Conservation (phyloP, 2,113 vertebrate species). For the Cettia cetti region DNA sequence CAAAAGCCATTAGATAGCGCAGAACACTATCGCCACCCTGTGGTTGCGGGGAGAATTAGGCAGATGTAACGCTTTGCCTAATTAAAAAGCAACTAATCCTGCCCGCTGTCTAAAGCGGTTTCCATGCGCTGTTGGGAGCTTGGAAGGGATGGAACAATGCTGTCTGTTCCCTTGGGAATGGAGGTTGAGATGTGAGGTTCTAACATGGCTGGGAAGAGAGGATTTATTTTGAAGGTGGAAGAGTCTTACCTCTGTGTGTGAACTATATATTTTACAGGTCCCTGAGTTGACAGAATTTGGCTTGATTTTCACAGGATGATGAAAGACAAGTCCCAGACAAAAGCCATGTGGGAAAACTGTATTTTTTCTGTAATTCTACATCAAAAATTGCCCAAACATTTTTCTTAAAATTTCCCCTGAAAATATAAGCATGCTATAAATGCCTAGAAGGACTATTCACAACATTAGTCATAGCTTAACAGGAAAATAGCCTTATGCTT, state of each 20-base stretch:
- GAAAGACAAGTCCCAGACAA: not conserved
- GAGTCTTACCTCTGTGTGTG: not conserved
- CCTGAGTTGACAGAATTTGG: not conserved
- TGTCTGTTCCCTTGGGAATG: not conserved
- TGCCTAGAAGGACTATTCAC: not conserved
- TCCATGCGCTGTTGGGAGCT: not conserved
- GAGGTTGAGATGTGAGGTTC: not conserved
- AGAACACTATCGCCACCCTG: constrained; percentile 77
- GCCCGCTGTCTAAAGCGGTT: not conserved
- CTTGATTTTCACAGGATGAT: not conserved
- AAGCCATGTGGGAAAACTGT: not conserved
- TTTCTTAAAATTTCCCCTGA: not conserved
- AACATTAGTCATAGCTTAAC: not conserved
- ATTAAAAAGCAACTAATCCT: constrained; percentile 64
- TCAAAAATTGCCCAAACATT: not conserved
- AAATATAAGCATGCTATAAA: not conserved
- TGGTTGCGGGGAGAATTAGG: constrained; percentile 65
- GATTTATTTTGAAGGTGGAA: not conserved
- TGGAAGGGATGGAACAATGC: not conserved
- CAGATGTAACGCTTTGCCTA: constrained; percentile 29
- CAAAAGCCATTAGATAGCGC: constrained; percentile 57
- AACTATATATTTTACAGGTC: not conserved
- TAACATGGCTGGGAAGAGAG: not conserved
- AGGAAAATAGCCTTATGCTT: not conserved
- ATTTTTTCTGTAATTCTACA: not conserved